These are phyloP conservation scores for Sycophila texana DNA, from an alignment of 2,888 invertebrate genomes.

Conservation along the genomic window DNA sequence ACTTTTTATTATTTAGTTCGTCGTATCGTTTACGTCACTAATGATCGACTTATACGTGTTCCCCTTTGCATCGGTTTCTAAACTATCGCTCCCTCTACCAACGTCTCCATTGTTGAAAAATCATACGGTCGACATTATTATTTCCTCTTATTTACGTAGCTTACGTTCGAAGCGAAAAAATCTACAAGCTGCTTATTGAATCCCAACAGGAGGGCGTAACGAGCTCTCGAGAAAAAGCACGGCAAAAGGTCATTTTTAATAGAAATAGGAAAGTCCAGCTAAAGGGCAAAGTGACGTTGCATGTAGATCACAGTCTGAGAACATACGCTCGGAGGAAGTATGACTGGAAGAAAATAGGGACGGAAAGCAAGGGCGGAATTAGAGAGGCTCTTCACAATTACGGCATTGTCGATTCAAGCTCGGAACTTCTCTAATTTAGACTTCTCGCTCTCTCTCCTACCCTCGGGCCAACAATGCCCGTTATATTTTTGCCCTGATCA, in stretches of 20 bases:
- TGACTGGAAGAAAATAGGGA: constrained; percentile 2
- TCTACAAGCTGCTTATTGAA: too few relatives aligned
- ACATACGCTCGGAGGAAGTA: neutral
- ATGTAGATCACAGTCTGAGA: constrained; percentile 12
- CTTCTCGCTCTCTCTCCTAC: constrained; percentile 54
- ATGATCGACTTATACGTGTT: too few relatives aligned
- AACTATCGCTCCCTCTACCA: too few relatives aligned
- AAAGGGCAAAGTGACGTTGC: constrained; percentile 20
- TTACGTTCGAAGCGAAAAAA: too few relatives aligned
- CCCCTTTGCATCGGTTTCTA: too few relatives aligned
- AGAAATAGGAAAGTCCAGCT: constrained; percentile 15
- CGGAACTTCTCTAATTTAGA: constrained; percentile 65
- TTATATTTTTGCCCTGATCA: constrained; percentile 67
- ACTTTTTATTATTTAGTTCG: constrained; percentile 5
- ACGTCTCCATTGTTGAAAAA: neutral
- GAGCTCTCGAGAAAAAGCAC: neutral
- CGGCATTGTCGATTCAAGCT: constrained; percentile 59
- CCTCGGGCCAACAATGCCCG: constrained; percentile 58
- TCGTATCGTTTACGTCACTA: neutral
- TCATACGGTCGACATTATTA: too few relatives aligned
- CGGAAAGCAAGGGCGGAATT: constrained; percentile 25
- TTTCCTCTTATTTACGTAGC: too few relatives aligned
- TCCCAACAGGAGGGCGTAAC: too few relatives aligned
- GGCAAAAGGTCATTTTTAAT: constrained; percentile 10
- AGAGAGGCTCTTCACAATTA: constrained; percentile 47